phyloP scores from a whole-genome alignment of 2,113 vertebrate species.

The Pterocles orientalis region DNA sequence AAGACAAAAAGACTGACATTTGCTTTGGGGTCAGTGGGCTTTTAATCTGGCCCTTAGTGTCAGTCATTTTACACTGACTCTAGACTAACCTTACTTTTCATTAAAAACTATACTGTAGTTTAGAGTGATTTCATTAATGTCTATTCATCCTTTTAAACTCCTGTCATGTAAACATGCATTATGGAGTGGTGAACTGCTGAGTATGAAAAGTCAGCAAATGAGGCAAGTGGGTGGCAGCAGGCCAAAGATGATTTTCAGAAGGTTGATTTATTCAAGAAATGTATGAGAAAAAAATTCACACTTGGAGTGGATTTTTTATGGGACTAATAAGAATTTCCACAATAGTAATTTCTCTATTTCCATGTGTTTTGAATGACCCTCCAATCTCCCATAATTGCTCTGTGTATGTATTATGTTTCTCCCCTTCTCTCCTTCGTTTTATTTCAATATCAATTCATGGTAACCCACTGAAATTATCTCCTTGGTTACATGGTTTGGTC shows the following conservation, averaged over 20 bases:
- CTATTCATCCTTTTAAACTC: not conserved
- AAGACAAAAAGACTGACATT: not conserved
- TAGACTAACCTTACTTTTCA: not conserved
- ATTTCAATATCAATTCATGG: not conserved
- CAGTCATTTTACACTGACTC: not conserved
- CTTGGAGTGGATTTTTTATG: not conserved
- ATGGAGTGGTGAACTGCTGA: not conserved
- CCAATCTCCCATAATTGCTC: not conserved
- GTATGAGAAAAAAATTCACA: not conserved
- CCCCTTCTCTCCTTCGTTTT: not conserved
- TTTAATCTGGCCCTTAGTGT: not conserved
- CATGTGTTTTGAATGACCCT: not conserved
- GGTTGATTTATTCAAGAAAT: not conserved
- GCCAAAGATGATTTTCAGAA: not conserved
- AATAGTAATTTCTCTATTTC: not conserved
- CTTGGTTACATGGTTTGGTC: not conserved
- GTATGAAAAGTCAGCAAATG: not conserved
- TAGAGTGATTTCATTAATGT: not conserved
- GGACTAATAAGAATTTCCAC: not conserved
- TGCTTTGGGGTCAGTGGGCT: not conserved
- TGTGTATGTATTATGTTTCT: not conserved
- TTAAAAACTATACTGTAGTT: not conserved
- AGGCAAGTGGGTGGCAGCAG: not conserved
- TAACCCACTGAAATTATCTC: not conserved
- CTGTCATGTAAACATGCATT: not conserved